These are phyloP conservation scores for Zygogramma bicolorata DNA, from an alignment of 2,888 invertebrate genomes.

Conservation along the genomic window DNA sequence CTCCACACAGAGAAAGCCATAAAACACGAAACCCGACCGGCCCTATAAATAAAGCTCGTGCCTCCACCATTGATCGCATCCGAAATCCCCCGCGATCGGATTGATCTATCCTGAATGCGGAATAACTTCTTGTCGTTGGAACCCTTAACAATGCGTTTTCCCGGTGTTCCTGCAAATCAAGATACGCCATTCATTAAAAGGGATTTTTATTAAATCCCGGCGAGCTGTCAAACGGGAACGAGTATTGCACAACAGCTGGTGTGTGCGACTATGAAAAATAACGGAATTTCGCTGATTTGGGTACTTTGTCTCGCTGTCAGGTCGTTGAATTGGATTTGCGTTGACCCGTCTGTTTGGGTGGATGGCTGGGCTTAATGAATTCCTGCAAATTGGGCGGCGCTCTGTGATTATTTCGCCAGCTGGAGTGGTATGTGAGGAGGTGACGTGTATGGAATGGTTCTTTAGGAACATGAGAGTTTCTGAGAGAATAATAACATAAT, in stretches of 20 bases:
- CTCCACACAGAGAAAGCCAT: neutral
- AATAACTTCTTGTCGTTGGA: conserved; percentile 19
- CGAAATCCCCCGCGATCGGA: neutral
- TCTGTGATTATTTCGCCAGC: neutral
- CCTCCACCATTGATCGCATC: neutral
- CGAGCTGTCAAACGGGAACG: conserved; percentile 12
- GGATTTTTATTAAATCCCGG: conserved; percentile 41
- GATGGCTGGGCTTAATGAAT: neutral
- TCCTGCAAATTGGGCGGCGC: neutral
- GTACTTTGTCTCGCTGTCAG: conserved; percentile 4
- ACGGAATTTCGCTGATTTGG: conserved; percentile 8
- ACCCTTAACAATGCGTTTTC: conserved; percentile 9
- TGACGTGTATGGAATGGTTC: neutral
- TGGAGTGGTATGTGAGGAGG: neutral
- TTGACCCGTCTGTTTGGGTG: neutral
- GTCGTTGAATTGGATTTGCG: neutral
- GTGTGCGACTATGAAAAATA: conserved; percentile 25
- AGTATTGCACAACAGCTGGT: conserved; percentile 38
- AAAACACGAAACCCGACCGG: neutral
- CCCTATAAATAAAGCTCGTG: neutral
- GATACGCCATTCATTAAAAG: conserved; percentile 37
- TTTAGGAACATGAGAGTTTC: neutral
- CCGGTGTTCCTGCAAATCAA: conserved; percentile 23
- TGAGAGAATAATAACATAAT: no score
- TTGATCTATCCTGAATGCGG: conserved; percentile 11